Conservation (phyloP, 2,113 vertebrate genomes). For the Benitochromis conjunctus region DNA sequence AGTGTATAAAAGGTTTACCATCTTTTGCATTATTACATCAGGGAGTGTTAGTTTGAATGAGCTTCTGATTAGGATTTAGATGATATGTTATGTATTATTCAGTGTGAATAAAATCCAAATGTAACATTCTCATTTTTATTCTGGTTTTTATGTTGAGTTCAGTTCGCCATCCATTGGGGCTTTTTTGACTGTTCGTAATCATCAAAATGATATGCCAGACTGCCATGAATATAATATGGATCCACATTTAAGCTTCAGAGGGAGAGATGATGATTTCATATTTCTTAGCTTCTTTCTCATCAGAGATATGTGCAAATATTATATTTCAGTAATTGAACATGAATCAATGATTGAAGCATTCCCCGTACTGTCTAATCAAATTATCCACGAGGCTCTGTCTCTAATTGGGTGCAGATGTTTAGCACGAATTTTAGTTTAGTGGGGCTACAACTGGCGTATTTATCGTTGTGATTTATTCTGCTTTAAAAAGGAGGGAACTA, state of each 20-base stretch:
- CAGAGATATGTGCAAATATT: not conserved
- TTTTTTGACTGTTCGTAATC: not conserved
- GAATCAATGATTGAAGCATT: not conserved
- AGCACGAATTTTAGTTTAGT: not conserved
- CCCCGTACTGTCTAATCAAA: slow-evolving; percentile 8
- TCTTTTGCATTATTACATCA: not conserved
- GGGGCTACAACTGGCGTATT: not conserved
- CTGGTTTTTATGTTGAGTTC: not conserved
- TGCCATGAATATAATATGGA: not conserved
- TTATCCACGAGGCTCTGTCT: not conserved
- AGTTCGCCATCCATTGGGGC: not conserved
- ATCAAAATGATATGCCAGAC: not conserved
- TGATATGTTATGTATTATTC: not conserved
- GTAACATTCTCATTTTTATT: not conserved
- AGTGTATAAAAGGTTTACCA: not conserved
- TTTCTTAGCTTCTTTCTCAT: not conserved
- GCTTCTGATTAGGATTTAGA: slow-evolving; percentile 9
- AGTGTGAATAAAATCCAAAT: not conserved
- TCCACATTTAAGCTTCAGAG: not conserved
- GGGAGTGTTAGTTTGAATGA: not conserved
- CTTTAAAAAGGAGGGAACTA: not conserved
- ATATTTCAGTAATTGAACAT: slow-evolving; percentile 19
- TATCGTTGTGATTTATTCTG: slow-evolving; percentile 12
- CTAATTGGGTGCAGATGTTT: slow-evolving; percentile 29
- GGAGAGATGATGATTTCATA: not conserved